These are phyloP conservation scores for Hipparchia semele DNA, from an alignment of 2,888 invertebrate genomes.

Conservation along the genomic window DNA sequence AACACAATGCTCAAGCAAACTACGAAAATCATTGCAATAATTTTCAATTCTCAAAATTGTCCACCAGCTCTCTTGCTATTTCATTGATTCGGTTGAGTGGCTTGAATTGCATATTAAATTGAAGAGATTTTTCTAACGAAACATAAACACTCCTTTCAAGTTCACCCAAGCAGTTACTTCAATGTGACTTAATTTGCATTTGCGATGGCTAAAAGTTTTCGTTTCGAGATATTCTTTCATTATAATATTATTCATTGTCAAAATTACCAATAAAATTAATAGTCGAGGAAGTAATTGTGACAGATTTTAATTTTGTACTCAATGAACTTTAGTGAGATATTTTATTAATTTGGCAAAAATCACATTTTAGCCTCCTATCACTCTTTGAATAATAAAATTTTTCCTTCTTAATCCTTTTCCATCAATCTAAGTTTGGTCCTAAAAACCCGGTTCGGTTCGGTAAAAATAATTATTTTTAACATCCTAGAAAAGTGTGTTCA, in stretches of 20 bases:
- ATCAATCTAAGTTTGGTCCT: no score
- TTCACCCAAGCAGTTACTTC: not conserved
- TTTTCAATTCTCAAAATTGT: not conserved
- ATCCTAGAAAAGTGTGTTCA: no score
- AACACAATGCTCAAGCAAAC: not conserved
- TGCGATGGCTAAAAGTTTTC: not conserved
- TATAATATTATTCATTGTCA: not conserved
- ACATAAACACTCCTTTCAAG: not conserved
- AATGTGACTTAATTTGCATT: not conserved
- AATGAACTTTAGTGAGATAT: no score
- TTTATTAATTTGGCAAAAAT: no score
- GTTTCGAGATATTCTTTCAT: not conserved
- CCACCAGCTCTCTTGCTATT: not conserved
- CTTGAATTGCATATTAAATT: not conserved
- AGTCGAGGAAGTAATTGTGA: no score
- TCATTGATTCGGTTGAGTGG: not conserved
- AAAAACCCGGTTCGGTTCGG: no score
- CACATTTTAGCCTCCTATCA: no score
- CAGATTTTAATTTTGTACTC: no score
- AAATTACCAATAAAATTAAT: no score
- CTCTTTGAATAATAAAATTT: no score
- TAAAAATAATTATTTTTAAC: no score
- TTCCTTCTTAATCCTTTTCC: no score
- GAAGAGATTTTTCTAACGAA: not conserved
- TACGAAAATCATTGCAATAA: not conserved